phyloP scores from a whole-genome alignment of 1,140 invertebrate genomes.

The Hormaphis cornu region DNA sequence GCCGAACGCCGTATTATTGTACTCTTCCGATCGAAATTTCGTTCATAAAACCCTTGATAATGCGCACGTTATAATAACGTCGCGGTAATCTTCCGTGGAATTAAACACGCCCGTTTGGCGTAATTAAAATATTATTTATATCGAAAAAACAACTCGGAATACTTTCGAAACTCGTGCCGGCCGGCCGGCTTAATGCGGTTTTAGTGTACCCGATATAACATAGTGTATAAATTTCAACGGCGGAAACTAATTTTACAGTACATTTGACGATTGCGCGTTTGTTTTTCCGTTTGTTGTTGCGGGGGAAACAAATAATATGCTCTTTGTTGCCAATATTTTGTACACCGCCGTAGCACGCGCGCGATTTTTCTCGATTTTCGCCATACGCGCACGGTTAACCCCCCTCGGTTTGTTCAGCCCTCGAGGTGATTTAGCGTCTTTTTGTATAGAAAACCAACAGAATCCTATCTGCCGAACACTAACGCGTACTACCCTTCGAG shows the following conservation, averaged over 20 bases:
- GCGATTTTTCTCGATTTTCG: background rate
- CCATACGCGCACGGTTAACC: background rate
- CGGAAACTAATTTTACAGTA: constrained; percentile 26
- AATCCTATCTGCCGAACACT: background rate
- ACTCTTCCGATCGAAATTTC: constrained; percentile 16
- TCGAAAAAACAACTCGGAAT: background rate
- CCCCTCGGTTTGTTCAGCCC: constrained; percentile 10
- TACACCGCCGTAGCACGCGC: background rate
- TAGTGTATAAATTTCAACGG: background rate
- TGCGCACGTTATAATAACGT: background rate
- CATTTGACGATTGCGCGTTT: background rate
- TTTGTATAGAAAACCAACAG: no score
- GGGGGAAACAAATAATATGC: background rate
- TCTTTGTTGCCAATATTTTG: background rate
- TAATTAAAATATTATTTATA: constrained; percentile 8
- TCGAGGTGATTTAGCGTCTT: constrained; percentile 13
- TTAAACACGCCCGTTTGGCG: constrained; percentile 10
- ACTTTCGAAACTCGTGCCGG: constrained; percentile 3
- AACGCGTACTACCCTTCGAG: background rate
- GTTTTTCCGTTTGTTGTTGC: background rate
- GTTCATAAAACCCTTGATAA: constrained; percentile 8
- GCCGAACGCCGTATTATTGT: background rate
- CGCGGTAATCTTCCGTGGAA: constrained; percentile 19
- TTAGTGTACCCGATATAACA: background rate
- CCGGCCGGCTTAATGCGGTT: background rate